Base-by-base conservation (phyloP, 1,140 invertebrate species). In the Drosophila bocqueti region DNA sequence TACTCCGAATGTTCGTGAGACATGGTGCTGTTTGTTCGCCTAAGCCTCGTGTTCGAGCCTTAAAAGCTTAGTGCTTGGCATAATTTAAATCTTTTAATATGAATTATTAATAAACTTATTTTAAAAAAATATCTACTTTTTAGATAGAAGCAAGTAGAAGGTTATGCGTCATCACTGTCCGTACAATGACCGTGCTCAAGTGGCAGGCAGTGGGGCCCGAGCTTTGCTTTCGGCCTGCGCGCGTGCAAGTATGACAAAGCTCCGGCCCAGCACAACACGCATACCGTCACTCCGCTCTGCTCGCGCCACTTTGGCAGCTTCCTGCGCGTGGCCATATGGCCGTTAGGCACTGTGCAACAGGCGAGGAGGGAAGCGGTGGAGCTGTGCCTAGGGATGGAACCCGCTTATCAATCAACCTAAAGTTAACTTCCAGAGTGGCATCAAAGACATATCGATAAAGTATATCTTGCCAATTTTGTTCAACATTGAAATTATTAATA, bases 181-280 rank as follows among this genome's bases (percentile, higher is more conserved):
- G 38, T 43, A 29, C 38, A 38, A 43, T 76, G 62, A 38, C 50
- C 60, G 72, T 84, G 76, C 64, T 84, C 64, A 84, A 84, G 71
- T 74, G 64, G 61, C 42, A 34, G 61, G 49, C 54, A 34, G 26
- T 42, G 42, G 45, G 52, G 34, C 66, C 31, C 64, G 68, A 83
- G 84, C 81, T 89, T 78, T 87, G 81, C 83, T 89, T 77, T 83
- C 21, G 72, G 75, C 21, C 76, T 58, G 50, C 24, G 67, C 67
- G 73, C 77, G 77, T 87, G 84, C 73, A 84, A 87, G 80, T 68
- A 89, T 84, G 65, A 79, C 66, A 74, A 57, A 78, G 81, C 63
- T 82, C 45, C 52, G 63, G 31, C 66, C 54, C 59, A 68, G 63
- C 8, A 63, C 11, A 40, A 42, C 29, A 34, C 21, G 60, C 50